These are phyloP conservation scores for Polylopha cassiicola DNA, from an alignment of 2,888 invertebrate genomes.

Conservation along the genomic window DNA sequence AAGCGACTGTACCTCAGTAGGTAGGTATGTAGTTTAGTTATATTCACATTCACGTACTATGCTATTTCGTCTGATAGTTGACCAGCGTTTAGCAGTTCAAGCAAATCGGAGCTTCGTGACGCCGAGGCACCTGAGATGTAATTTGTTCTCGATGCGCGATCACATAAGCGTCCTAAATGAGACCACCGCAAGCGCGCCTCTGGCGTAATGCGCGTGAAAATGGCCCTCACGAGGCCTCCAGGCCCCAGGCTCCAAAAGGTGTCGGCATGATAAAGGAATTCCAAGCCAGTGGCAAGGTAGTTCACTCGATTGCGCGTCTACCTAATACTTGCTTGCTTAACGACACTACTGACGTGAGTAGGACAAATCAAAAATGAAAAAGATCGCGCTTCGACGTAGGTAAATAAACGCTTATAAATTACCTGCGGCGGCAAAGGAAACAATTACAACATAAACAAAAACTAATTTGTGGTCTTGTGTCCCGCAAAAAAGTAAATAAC, in stretches of 20 bases:
- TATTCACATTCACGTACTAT: constrained; percentile 30
- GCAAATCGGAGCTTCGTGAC: constrained; percentile 33
- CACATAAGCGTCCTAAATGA: constrained; percentile 54
- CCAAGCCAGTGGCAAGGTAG: no score
- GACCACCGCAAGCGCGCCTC: constrained; percentile 51
- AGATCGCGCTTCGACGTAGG: no score
- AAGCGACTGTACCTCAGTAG: no score
- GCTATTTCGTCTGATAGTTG: constrained; percentile 41
- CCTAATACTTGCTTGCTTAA: no score
- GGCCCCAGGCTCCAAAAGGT: no score
- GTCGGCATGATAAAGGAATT: no score
- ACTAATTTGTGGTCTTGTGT: constrained; percentile 9
- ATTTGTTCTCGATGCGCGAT: constrained; percentile 46
- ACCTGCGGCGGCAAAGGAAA: constrained; percentile 1
- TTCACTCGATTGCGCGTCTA: no score
- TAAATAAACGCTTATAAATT: background rate
- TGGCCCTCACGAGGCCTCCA: no score
- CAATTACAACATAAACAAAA: constrained; percentile 8
- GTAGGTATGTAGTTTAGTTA: no score
- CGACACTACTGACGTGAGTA: no score
- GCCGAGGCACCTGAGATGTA: constrained; percentile 41
- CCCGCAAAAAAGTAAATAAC: constrained; percentile 12
- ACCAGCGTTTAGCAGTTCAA: constrained; percentile 40
- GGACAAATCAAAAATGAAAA: no score
- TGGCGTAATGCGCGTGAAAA: constrained; percentile 54